Conservation (phyloP, 2,888 invertebrate genomes). For the Campoplex capitator region DNA sequence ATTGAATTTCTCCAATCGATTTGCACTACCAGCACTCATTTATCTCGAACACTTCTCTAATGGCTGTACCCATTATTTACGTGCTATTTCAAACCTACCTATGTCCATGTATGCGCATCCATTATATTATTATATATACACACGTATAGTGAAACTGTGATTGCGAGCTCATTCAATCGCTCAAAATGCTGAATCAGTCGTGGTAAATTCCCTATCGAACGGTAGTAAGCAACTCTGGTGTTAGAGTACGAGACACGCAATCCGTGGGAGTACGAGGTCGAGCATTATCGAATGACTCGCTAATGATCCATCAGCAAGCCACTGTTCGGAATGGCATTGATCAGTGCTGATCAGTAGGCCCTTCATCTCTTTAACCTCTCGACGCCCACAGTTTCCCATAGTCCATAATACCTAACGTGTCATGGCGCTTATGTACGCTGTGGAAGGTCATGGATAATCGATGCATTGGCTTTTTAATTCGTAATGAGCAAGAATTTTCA, state of each 20-base stretch:
- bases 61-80: conserved; percentile 36
- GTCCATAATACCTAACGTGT: conserved; percentile 4
- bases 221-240: conserved; percentile 47
- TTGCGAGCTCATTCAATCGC: conserved; percentile 60
- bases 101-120: background rate
- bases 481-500: conserved; percentile 20
- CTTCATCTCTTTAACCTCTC: conserved; percentile 43
- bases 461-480: background rate
- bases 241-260: conserved; percentile 45
- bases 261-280: conserved; percentile 34
- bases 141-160: conserved; percentile 41
- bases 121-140: background rate
- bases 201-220: conserved; percentile 44
- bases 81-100: background rate
- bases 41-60: background rate
- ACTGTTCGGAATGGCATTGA: conserved; percentile 64
- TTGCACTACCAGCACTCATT: conserved; percentile 1
- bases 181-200: conserved; percentile 64
- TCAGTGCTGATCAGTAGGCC: conserved; percentile 53
- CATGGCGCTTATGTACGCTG: background rate
- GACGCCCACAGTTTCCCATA: background rate
- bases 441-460: conserved; percentile 1
- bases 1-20: conserved; percentile 6
- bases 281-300: conserved; percentile 65
- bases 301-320: conserved; percentile 67